Conservation (phyloP, 2,797 vertebrate genomes). For the Lepus oiostolus region DNA sequence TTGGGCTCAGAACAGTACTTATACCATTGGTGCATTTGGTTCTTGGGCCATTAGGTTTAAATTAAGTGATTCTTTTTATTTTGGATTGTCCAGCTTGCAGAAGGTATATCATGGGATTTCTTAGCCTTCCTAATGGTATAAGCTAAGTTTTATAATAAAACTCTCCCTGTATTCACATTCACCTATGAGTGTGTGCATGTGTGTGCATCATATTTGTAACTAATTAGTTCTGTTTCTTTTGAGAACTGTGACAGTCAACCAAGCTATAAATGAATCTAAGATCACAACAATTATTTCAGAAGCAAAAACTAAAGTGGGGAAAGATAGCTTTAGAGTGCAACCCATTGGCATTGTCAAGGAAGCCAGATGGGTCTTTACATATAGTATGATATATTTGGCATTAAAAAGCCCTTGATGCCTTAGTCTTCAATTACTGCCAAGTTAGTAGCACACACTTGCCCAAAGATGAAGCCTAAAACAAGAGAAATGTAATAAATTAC, state of each 20-base stretch:
- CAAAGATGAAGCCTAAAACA: neutral
- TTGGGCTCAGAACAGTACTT: neutral
- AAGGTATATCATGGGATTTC: neutral
- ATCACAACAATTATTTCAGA: neutral
- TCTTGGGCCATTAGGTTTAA: too few species aligned
- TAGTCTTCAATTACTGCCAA: constrained; percentile 18
- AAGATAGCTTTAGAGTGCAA: neutral
- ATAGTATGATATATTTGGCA: neutral
- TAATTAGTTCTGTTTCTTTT: neutral
- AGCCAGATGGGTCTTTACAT: neutral
- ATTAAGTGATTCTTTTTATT: neutral
- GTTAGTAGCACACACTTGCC: neutral
- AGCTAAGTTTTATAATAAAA: neutral
- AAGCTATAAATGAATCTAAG: constrained; percentile 10
- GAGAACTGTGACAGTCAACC: neutral
- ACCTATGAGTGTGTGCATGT: too few species aligned
- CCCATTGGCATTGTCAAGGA: neutral
- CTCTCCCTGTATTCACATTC: too few species aligned
- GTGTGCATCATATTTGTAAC: too few species aligned
- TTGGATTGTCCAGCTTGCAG: neutral
- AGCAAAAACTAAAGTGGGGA: neutral
- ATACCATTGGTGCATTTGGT: too few species aligned
- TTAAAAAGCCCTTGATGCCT: neutral
- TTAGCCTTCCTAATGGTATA: neutral
- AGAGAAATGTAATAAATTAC: constrained; percentile 27